These are phyloP conservation scores for Oryzias woworae DNA, from an alignment of 2,113 vertebrate species.

Conservation along the genomic window DNA sequence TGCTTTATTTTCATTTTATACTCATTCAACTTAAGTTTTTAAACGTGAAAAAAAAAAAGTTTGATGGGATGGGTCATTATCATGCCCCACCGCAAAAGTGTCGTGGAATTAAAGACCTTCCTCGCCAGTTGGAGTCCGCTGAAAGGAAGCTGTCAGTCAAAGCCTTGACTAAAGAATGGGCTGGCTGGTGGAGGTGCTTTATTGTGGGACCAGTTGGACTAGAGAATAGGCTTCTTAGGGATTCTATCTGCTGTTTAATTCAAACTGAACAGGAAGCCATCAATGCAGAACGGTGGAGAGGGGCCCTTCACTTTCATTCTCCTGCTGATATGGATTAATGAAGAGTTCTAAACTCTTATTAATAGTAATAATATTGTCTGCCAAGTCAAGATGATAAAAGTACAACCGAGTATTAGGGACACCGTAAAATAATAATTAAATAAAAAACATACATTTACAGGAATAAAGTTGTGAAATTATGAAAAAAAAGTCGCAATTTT, in stretches of 20 bases:
- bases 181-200: constrained; percentile 36
- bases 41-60: too few relatives aligned
- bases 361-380: constrained; percentile 6
- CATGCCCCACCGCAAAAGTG: constrained; percentile 79
- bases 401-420: too few relatives aligned
- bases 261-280: constrained; percentile 85
- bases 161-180: constrained; percentile 83
- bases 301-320: constrained; percentile 63
- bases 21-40: too few relatives aligned
- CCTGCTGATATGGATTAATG: constrained; percentile 41
- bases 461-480: too few relatives aligned
- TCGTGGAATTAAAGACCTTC: constrained; percentile 84
- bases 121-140: constrained; percentile 80
- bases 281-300: constrained; percentile 68
- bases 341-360: constrained; percentile 47
- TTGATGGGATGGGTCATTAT: constrained; percentile 59
- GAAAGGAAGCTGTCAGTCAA: constrained; percentile 92
- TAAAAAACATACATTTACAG: too few relatives aligned
- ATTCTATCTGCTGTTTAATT: constrained; percentile 90
- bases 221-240: constrained; percentile 85
- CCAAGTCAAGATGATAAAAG: too few relatives aligned
- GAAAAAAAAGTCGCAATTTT: too few relatives aligned
- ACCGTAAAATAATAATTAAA: too few relatives aligned
- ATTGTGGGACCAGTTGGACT: constrained; percentile 66
- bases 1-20: too few relatives aligned